Evolutionary conservation across 2,113 vertebrate genomes (phyloP).

Genomic region (Cygnus buccinator): DNA sequence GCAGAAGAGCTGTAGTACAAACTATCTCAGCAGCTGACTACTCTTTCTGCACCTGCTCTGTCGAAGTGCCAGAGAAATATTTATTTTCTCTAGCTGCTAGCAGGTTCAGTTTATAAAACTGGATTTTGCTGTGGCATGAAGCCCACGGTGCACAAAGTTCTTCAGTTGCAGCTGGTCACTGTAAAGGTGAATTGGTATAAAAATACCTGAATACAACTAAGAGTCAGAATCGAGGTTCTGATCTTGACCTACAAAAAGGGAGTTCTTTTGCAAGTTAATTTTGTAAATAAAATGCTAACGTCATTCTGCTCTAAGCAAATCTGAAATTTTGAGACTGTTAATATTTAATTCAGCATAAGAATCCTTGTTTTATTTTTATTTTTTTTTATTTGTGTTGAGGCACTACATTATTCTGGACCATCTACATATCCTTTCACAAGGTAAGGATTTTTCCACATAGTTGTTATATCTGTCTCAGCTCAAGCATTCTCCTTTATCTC

Average conservation of each 20-base stretch:
- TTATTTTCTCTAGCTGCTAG: conserved; percentile 18
- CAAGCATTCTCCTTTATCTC: neutral
- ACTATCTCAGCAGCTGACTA: conserved; percentile 11
- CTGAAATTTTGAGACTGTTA: neutral
- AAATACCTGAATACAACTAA: neutral
- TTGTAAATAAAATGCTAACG: neutral
- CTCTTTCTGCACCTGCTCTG: conserved; percentile 38
- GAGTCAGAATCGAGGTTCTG: neutral
- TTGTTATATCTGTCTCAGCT: neutral
- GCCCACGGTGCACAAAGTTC: neutral
- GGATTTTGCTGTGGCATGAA: neutral
- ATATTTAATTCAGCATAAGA: neutral
- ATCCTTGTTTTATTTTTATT: neutral
- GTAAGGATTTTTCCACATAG: neutral
- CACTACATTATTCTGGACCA: neutral
- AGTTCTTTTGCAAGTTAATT: neutral
- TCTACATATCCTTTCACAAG: neutral
- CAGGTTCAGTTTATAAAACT: neutral
- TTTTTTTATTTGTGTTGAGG: neutral
- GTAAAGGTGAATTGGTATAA: neutral
- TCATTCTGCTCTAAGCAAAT: neutral
- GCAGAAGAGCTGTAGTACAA: neutral
- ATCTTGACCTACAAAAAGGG: neutral
- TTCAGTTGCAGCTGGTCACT: neutral
- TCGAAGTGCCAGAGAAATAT: neutral